A percentile compares a stretch with the other conserved stretches of the same genome.
Conservation (phyloP, 2,113 vertebrate species). For the Tachuris rubrigastra region DNA sequence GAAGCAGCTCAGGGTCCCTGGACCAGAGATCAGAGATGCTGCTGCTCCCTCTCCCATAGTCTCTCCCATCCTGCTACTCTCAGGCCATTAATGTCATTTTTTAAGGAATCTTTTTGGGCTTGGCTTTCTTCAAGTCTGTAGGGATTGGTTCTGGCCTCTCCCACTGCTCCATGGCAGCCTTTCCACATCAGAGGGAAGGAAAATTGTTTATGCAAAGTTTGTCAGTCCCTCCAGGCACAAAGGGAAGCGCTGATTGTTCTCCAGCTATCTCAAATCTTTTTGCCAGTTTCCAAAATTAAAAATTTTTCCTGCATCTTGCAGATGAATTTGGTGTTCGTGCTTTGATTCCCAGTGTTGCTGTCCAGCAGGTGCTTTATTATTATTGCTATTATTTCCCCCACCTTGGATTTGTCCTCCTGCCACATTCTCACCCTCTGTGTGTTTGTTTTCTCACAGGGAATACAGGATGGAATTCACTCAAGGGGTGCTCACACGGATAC, state of each 20-base stretch:
- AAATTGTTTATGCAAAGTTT: constrained; percentile 34
- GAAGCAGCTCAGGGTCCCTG: background rate
- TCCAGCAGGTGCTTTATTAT: background rate
- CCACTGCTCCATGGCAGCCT: background rate
- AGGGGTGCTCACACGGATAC: rapidly evolving
- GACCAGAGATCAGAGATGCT: background rate
- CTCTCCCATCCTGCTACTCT: background rate
- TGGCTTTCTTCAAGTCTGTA: background rate
- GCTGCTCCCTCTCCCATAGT: background rate
- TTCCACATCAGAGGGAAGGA: constrained; percentile 16
- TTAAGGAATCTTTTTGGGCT: background rate
- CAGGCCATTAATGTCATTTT: background rate
- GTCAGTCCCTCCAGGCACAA: constrained; percentile 6
- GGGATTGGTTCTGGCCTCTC: background rate
- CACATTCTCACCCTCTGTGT: rapidly evolving
- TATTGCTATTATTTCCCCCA: too few species aligned
- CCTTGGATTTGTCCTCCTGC: background rate
- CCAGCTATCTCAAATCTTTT: constrained; percentile 47
- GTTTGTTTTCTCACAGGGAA: background rate
- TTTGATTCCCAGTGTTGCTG: background rate
- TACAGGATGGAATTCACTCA: background rate
- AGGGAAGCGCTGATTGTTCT: constrained; percentile 17
- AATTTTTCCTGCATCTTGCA: background rate
- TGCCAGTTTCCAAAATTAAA: constrained; percentile 53
- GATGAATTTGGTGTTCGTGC: background rate